phyloP scores from a whole-genome alignment of 1,140 invertebrate species.

The Drosophila erecta region DNA sequence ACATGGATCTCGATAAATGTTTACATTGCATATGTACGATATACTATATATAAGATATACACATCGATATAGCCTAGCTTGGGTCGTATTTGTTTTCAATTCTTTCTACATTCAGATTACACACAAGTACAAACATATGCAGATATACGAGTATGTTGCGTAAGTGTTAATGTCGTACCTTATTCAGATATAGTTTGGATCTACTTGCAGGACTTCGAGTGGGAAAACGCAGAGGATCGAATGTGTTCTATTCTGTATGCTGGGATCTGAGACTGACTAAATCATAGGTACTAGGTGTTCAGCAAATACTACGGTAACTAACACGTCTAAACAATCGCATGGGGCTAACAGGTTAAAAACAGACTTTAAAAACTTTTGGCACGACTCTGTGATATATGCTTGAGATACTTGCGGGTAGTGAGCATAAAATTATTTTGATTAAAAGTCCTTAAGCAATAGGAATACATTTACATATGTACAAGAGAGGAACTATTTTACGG shows the following conservation, averaged over 20 bases:
- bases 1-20: slow-evolving; percentile 10
- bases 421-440: slow-evolving; percentile 52
- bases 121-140: slow-evolving; percentile 39
- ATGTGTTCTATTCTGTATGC: not conserved
- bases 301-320: slow-evolving; percentile 27
- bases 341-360: slow-evolving; percentile 64
- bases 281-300: slow-evolving; percentile 39
- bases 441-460: slow-evolving; percentile 42
- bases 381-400: slow-evolving; percentile 30
- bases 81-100: slow-evolving; percentile 15
- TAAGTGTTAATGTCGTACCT: slow-evolving; percentile 29
- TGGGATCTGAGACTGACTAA: slow-evolving; percentile 34
- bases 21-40: slow-evolving; percentile 10
- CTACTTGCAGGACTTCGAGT: slow-evolving; percentile 34
- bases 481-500: slow-evolving; percentile 42
- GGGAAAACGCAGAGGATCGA: slow-evolving; percentile 11
- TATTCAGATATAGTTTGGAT: slow-evolving; percentile 26
- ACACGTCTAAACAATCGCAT: slow-evolving; percentile 43
- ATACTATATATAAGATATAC: slow-evolving; percentile 20
- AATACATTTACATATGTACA: slow-evolving; percentile 69
- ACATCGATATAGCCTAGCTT: slow-evolving; percentile 28
- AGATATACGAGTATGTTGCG: slow-evolving; percentile 16
- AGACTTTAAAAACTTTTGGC: slow-evolving; percentile 66
- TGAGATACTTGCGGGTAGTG: slow-evolving; percentile 10
- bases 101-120: slow-evolving; percentile 41